Evolutionary conservation across 2,113 vertebrate genomes (phyloP).

Genomic region (Scopus umbretta): DNA sequence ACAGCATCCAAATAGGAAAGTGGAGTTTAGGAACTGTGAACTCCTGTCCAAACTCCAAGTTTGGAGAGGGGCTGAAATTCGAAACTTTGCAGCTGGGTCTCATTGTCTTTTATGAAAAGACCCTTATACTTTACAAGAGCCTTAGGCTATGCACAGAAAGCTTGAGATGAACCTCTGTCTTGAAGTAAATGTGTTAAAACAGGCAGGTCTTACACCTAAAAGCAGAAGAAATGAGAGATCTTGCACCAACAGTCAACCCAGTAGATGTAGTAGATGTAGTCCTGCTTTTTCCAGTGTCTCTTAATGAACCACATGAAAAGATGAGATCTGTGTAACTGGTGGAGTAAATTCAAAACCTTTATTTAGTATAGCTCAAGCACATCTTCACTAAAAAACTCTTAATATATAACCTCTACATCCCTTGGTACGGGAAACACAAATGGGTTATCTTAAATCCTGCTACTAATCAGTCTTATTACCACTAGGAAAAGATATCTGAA

Average conservation of each 20-base stretch:
- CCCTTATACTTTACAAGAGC: background rate
- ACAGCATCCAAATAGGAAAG: background rate
- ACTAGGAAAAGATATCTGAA: background rate
- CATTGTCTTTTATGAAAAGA: conserved; percentile 6
- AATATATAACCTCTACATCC: background rate
- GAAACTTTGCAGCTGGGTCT: conserved; percentile 17
- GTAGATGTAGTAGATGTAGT: background rate
- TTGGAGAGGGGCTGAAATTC: background rate
- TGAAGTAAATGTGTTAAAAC: background rate
- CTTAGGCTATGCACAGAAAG: background rate
- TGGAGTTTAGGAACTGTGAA: background rate
- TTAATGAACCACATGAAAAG: background rate
- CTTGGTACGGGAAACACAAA: background rate
- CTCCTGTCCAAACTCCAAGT: background rate
- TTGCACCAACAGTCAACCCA: background rate
- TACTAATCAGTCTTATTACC: background rate
- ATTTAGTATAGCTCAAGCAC: background rate
- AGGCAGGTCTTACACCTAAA: background rate
- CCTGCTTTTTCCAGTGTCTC: background rate
- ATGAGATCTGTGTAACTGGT: background rate
- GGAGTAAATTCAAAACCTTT: background rate
- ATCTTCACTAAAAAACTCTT: background rate
- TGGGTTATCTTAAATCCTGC: background rate
- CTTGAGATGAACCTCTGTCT: background rate
- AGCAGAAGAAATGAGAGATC: background rate